Evolutionary conservation across 2,113 vertebrate genomes (phyloP), one percentile per base, ranked within the genome.

Genomic region (Anhinga anhinga): DNA sequence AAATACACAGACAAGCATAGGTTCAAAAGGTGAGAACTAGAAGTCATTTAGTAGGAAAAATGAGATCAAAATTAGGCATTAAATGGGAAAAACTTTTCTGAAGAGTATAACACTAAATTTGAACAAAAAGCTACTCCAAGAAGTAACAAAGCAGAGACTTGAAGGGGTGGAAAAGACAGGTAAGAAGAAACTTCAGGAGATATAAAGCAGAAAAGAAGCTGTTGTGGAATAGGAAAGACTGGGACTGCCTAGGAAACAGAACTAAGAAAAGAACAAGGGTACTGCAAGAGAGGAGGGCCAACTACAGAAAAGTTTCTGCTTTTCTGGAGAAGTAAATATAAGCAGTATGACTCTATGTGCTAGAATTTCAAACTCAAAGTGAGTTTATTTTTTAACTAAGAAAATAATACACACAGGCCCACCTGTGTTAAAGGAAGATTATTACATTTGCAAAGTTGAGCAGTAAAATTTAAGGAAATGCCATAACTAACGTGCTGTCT

Each of bases 141-240:
- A 26, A 55, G 12, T 30, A 72, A 49, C 3, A 67, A 89, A 80
- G 13, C 4, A 47, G 42, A 67, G 26, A 69, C 5, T 25, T 73
- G 18, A 17, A 4, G 13, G 5, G 5, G 1, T 3, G 2, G 6
- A 34, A 26, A 40, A 62, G 19, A 4, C 32, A n/a, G 2, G 2
- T 56, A 45, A 89, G 26, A 77, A 72, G 49, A 76, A 76, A 55
- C 19, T 34, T 77, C 34, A 84, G 13, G 32, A 63, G 16, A 25
- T 20, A 20, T 9, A 67, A 19, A 58, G 10, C 22, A 79, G 12
- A 50, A 30, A 70, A 45, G 26, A 83, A 52, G 11, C 13, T 80
- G 3, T 44, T 38, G 45, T 45, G 16, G 17, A 65, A 65, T 30
- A 82, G 10, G 18, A 74, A 74, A 90, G 20, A 4, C 7, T 55